Percentiles rank a stretch among this genome's conserved stretches.
Evolutionary conservation across 2,888 invertebrate genomes (phyloP).

Genomic region (Orthosia incerta): DNA sequence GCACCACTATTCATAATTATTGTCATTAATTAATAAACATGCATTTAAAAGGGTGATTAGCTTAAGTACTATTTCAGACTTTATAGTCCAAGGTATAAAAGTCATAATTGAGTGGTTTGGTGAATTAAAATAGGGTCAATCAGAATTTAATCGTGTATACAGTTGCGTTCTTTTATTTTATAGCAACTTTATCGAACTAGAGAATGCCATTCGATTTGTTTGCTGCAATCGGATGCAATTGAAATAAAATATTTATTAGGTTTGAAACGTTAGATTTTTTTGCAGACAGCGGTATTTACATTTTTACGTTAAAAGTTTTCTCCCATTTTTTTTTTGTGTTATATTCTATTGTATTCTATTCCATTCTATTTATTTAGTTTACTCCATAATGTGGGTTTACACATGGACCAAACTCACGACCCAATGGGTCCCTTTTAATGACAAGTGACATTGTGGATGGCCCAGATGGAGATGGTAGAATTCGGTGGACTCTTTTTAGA

Average conservation of each 20-base stretch:
- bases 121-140: constrained; percentile 42
- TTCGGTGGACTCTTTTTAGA: no score
- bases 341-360: no score
- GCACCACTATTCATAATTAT: constrained; percentile 72
- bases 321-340: no score
- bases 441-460: no score
- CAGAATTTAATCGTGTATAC: constrained; percentile 36
- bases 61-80: constrained; percentile 28
- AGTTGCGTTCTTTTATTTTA: constrained; percentile 39
- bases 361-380: neutral
- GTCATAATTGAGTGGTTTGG: constrained; percentile 11
- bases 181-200: neutral
- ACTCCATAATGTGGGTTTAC: no score
- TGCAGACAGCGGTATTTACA: neutral
- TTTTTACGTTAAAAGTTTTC: neutral
- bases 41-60: constrained; percentile 35
- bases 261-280: constrained; percentile 16
- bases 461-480: no score
- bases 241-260: constrained; percentile 17
- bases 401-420: neutral
- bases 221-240: constrained; percentile 21
- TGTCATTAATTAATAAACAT: constrained; percentile 72
- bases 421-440: no score
- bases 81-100: constrained; percentile 24
- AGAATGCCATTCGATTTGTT: constrained; percentile 13